phyloP scores from a whole-genome alignment of 2,888 invertebrate genomes.

The Dasysyrphus tricinctus region DNA sequence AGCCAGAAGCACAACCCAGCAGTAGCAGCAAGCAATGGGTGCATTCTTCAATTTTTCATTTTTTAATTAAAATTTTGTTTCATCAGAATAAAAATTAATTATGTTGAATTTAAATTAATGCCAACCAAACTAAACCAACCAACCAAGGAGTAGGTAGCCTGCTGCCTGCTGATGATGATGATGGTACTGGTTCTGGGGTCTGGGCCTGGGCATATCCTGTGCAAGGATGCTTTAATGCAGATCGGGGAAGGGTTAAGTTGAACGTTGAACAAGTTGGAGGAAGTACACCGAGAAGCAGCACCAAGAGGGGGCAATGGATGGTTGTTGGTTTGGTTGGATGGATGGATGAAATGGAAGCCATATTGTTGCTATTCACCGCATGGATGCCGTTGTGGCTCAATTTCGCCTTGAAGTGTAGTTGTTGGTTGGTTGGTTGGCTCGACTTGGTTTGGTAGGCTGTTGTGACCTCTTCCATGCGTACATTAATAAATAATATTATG shows the following conservation, averaged over 20 bases:
- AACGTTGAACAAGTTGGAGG: conserved; percentile 60
- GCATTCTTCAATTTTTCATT: conserved; percentile 75
- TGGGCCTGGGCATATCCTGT: conserved; percentile 49
- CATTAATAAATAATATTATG: conserved; percentile 74
- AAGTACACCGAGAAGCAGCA: conserved; percentile 44
- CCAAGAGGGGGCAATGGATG: conserved; percentile 30
- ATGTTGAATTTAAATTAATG: conserved; percentile 76
- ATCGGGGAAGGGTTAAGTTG: conserved; percentile 38
- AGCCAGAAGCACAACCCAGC: background rate
- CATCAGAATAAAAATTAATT: conserved; percentile 74
- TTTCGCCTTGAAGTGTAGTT: conserved; percentile 74
- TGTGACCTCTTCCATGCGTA: conserved; percentile 73
- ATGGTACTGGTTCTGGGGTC: conserved; percentile 14
- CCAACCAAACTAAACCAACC: conserved; percentile 60
- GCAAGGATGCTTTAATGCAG: conserved; percentile 55
- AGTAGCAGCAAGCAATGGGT: conserved; percentile 39
- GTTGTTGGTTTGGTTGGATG: conserved; percentile 49
- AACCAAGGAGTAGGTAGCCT: conserved; percentile 53
- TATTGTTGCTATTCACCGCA: conserved; percentile 75
- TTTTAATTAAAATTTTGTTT: conserved; percentile 75
- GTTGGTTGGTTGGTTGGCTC: conserved; percentile 60
- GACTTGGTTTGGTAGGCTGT: conserved; percentile 57
- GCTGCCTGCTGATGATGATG: conserved; percentile 39
- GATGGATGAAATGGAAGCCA: conserved; percentile 71
- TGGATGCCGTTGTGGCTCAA: conserved; percentile 73